These are phyloP conservation scores for Stichopus chloronotus DNA, from an alignment of 35 echinoderm and acorn worm genomes.

Conservation along the genomic window DNA sequence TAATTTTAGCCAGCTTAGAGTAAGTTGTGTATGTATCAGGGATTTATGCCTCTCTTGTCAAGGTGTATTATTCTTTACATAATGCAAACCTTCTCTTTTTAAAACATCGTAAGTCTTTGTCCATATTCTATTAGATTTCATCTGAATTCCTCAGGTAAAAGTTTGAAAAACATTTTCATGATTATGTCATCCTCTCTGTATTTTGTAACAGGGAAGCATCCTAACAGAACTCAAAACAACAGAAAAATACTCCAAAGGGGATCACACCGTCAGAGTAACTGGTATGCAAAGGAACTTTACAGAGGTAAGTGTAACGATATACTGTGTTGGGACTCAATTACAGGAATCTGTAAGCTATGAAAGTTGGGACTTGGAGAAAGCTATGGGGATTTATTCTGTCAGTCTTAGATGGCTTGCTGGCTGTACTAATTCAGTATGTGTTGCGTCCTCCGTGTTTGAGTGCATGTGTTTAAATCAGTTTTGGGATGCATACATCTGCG, in stretches of 20 bases:
- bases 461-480: too few species aligned
- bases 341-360: background rate
- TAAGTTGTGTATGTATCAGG: too few species aligned
- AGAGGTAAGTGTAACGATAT: conserved; percentile 63
- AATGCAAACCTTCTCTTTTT: too few species aligned
- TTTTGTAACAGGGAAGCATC: conserved; percentile 32
- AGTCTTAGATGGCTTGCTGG: background rate
- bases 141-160: background rate
- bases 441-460: too few species aligned
- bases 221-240: conserved; percentile 67
- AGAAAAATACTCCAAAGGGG: conserved; percentile 70
- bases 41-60: too few species aligned
- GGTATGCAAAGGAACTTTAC: conserved; percentile 82
- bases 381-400: background rate
- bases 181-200: background rate
- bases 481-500: too few species aligned
- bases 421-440: background rate
- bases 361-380: too few species aligned
- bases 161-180: background rate
- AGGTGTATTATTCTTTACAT: too few species aligned
- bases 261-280: conserved; percentile 83
- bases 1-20: too few species aligned
- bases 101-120: too few species aligned
- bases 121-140: background rate
- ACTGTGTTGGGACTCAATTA: background rate